Evolutionary conservation across 2,113 vertebrate genomes (phyloP).

Genomic region (Mohoua ochrocephala): DNA sequence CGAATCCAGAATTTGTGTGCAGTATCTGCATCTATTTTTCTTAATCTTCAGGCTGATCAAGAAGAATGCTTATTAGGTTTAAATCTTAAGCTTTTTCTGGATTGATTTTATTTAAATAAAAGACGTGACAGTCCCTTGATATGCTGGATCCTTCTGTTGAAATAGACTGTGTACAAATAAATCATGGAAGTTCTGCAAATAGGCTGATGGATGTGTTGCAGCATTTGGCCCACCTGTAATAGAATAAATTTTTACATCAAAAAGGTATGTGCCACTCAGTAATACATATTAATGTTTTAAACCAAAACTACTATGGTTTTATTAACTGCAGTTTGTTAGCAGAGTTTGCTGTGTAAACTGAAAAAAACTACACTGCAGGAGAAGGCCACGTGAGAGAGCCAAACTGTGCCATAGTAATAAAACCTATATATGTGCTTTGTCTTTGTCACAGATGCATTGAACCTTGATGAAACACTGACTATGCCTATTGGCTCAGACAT

Average conservation of each 20-base stretch:
- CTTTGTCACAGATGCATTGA: background rate
- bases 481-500: accelerated
- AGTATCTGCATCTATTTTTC: background rate
- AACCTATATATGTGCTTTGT: accelerated
- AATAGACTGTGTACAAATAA: background rate
- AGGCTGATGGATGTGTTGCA: background rate
- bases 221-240: slow-evolving; percentile 5
- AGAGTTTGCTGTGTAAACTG: background rate
- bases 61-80: background rate
- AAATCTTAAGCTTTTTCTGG: background rate
- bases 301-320: background rate
- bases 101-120: slow-evolving; percentile 20
- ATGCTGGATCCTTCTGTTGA: background rate
- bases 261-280: background rate
- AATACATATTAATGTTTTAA: background rate
- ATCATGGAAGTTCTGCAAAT: background rate
- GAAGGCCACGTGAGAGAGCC: background rate
- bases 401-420: background rate
- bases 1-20: slow-evolving; percentile 1
- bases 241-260: background rate
- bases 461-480: background rate
- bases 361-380: background rate
- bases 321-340: background rate
- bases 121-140: background rate
- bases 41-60: background rate